A percentile compares a stretch with the other conserved stretches of the same genome.
These are phyloP conservation scores for Okapia johnstoni DNA, from an alignment of 2,113 vertebrate genomes.

Conservation along the genomic window DNA sequence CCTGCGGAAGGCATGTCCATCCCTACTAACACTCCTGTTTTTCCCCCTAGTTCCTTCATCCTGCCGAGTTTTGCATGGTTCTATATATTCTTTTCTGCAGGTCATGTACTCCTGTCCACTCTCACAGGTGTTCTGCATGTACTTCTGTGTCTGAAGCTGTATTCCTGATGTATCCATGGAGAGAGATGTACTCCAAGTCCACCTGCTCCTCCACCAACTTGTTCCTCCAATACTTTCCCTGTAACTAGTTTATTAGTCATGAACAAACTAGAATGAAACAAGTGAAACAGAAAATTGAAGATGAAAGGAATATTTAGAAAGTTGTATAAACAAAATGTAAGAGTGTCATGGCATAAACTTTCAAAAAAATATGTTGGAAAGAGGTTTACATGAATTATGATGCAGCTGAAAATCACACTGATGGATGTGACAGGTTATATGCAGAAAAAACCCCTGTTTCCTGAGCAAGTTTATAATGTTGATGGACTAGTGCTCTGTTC, in stretches of 20 bases:
- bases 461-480: not conserved
- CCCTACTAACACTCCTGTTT: not conserved
- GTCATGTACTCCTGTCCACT: not conserved
- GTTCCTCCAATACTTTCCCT: not conserved
- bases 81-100: not conserved
- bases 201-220: not conserved
- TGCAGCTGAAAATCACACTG: not conserved
- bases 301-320: not conserved
- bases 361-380: not conserved
- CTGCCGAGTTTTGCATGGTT: not conserved
- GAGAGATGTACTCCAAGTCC: not conserved
- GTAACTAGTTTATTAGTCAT: not conserved
- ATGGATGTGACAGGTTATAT: not conserved
- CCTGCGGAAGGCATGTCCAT: not conserved
- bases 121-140: not conserved
- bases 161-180: not conserved
- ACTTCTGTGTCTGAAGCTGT: not conserved
- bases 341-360: not conserved
- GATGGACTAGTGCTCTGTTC: not conserved
- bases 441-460: not conserved
- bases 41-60: not conserved
- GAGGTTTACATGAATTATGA: not conserved
- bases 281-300: not conserved
- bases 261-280: not conserved
- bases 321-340: not conserved